Base-by-base conservation (phyloP, 92 coral and sea anemone species). In the Hydrozoanthus gracilis region DNA sequence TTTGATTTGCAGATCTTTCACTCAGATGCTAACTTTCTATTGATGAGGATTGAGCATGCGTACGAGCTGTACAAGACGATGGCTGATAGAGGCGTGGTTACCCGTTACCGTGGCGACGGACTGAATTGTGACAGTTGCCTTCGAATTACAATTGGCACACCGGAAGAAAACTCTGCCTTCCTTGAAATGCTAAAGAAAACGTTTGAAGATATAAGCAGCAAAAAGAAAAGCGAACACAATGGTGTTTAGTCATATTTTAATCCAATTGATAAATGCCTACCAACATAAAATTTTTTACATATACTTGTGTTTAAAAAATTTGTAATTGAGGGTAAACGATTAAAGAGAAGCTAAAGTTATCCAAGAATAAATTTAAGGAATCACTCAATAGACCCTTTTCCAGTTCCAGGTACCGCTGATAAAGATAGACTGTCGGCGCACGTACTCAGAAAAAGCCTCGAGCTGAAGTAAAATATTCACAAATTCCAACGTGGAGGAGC, bases 21-120 rank as follows among this genome's bases (percentile, higher is more conserved):
- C 4, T 87, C 89, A 4, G 89, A 87, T 54, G 51, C 86, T 11
- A 87, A 87, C 86, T 87, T 47, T 56, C 18, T 87, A 7, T 52
- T 87, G 50, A 15, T 78, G 8, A 87, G 76, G 86, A 66, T 87
- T 48, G 89, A 87, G 67, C 89, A 52, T 73, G 89, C 89, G 84
- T 61, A 87, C 49, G 78, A 76, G 61, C 72, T 87, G 84, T 78
- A 87, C 78, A 87, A 65, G 78, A 87, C 82, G 48, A 87, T 87
- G 89, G 89, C 89, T 9, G 85, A 77, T 50, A 78, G 82, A 61
- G 78, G 86, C 27, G 89, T 87, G 64, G 89, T 87, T 51, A 87
- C 80, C 73, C 89, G 89, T 56, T 87, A 87, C 78, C 89, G 72
- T 61, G 89, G 89, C 51, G 54, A 47, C 51, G 69, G 51, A 48